Evolutionary conservation across 92 coral and sea anemone species (phyloP).

Genomic region (Heliopora coerulea): DNA sequence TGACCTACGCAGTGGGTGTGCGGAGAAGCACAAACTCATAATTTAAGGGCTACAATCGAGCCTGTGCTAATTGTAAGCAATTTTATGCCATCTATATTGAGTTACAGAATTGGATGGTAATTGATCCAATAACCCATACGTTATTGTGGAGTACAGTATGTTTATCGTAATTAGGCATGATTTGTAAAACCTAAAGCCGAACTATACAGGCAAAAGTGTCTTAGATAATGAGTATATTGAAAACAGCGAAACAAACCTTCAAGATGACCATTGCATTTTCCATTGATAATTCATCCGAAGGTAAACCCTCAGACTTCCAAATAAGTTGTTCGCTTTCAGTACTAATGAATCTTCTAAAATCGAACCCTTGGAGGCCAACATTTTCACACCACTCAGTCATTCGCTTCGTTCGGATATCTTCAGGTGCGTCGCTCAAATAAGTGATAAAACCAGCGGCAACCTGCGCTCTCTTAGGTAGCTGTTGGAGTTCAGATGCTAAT

Average conservation of each 20-base stretch:
- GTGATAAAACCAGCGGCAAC: constrained; percentile 98
- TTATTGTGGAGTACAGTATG: too few species aligned
- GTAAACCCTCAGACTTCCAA: constrained; percentile 98
- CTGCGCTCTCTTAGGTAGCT: constrained; percentile 91
- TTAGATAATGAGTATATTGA: not conserved
- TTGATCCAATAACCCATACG: too few species aligned
- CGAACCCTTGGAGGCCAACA: constrained; percentile 86
- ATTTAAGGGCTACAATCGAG: too few species aligned
- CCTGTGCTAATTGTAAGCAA: too few species aligned
- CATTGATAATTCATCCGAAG: constrained; percentile 97
- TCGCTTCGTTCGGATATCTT: constrained; percentile 84
- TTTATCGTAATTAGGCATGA: too few species aligned
- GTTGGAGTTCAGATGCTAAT: constrained; percentile 91
- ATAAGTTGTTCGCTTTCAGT: constrained; percentile 97
- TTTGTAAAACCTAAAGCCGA: too few species aligned
- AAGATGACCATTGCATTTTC: constrained; percentile 95
- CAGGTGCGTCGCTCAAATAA: constrained; percentile 96
- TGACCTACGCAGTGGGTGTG: too few species aligned
- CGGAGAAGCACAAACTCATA: too few species aligned
- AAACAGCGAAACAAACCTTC: constrained; percentile 58
- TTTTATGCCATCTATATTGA: too few species aligned
- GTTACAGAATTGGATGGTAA: too few species aligned
- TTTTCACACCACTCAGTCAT: constrained; percentile 93
- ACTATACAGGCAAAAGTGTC: too few species aligned
- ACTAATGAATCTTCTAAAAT: constrained; percentile 97